Evolutionary conservation across 2,113 vertebrate genomes (phyloP).

Genomic region (Rhinolophus sinicus): DNA sequence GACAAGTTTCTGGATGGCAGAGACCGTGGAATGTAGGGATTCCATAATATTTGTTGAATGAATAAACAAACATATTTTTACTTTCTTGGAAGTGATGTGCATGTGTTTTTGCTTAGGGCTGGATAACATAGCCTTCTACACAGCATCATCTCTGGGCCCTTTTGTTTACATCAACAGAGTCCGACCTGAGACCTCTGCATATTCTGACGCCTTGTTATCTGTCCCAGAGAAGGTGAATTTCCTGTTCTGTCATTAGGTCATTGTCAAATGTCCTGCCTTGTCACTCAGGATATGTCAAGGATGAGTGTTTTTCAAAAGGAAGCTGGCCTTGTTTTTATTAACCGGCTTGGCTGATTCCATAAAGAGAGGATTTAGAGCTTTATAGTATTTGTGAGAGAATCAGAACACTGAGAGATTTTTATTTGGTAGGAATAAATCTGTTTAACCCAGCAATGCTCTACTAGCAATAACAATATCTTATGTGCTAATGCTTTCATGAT

Average conservation of each 20-base stretch:
- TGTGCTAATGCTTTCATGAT: conserved; percentile 51
- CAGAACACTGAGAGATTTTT: conserved; percentile 60
- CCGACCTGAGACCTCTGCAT: not conserved
- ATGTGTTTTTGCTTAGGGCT: not conserved
- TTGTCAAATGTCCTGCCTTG: conserved; percentile 40
- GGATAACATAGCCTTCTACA: not conserved
- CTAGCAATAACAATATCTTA: conserved; percentile 32
- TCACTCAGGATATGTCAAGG: not conserved
- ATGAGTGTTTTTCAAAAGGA: not conserved
- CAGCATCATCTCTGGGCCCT: not conserved
- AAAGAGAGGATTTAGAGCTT: conserved; percentile 38
- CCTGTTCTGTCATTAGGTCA: not conserved
- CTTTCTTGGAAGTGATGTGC: not conserved
- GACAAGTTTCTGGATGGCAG: not conserved
- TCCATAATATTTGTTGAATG: not conserved
- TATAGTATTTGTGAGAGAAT: conserved; percentile 56
- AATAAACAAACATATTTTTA: not conserved
- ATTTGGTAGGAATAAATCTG: conserved; percentile 63
- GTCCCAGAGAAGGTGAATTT: not conserved
- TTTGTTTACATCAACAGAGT: not conserved
- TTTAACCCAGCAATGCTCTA: not conserved
- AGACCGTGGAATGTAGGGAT: not conserved
- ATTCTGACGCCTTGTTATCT: not conserved
- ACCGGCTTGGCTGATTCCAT: conserved; percentile 36
- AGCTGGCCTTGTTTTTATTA: conserved; percentile 47